Conservation (phyloP, 1,140 invertebrate species). For the Planococcus citri region DNA sequence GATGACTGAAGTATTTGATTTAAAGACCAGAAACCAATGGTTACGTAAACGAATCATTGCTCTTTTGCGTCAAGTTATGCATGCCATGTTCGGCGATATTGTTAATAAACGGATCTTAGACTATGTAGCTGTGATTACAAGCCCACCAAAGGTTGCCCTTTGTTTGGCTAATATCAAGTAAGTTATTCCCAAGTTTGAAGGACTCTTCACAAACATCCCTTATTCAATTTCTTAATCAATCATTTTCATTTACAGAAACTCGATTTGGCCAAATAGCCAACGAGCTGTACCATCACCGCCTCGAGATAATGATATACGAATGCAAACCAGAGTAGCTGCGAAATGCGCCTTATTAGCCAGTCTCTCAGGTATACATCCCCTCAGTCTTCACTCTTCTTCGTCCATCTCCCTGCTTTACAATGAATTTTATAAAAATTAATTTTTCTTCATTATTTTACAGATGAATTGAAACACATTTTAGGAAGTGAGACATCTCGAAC, state of each 20-base stretch:
- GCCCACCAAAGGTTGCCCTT: constrained; percentile 39
- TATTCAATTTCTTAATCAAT: background rate
- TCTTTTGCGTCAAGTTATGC: constrained; percentile 57
- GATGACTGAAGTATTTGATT: constrained; percentile 85
- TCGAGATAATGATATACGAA: constrained; percentile 57
- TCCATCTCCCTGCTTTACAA: background rate
- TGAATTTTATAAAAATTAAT: background rate
- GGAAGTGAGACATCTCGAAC: constrained; percentile 76
- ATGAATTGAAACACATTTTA: constrained; percentile 82
- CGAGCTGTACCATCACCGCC: constrained; percentile 46
- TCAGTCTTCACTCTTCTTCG: background rate
- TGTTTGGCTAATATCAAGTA: constrained; percentile 22
- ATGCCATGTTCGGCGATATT: constrained; percentile 71
- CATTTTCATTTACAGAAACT: constrained; percentile 53
- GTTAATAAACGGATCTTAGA: constrained; percentile 83
- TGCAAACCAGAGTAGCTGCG: constrained; percentile 68
- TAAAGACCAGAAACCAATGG: constrained; percentile 79
- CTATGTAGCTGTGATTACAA: constrained; percentile 77
- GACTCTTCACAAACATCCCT: background rate
- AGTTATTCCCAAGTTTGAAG: background rate
- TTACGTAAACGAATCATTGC: constrained; percentile 66
- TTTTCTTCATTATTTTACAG: constrained; percentile 39
- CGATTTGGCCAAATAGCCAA: constrained; percentile 64
- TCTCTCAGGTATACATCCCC: constrained; percentile 46
- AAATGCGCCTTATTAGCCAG: constrained; percentile 70